phyloP scores from a whole-genome alignment of 2,113 vertebrate genomes.

The Sapajus apella region DNA sequence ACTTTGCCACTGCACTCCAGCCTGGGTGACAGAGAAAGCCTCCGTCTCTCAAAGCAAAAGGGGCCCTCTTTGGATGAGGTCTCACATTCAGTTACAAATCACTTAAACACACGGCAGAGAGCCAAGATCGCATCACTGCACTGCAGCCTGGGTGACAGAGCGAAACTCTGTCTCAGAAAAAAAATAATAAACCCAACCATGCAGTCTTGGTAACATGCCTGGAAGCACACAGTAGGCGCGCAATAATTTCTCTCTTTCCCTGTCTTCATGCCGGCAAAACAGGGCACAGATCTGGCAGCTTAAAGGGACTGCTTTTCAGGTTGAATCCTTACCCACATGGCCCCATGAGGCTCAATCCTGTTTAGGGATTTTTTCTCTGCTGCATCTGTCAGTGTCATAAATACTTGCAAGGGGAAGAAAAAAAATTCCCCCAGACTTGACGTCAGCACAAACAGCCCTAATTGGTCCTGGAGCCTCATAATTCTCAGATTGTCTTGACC shows the following conservation, averaged over 20 bases:
- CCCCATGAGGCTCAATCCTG: not conserved
- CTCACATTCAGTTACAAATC: too few relatives aligned
- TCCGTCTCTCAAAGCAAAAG: too few relatives aligned
- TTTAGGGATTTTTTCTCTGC: constrained; percentile 2
- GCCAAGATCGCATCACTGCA: too few relatives aligned
- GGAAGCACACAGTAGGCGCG: not conserved
- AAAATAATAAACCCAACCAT: too few relatives aligned
- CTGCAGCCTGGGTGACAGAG: too few relatives aligned
- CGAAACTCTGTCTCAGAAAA: too few relatives aligned
- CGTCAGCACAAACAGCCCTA: constrained; percentile 93
- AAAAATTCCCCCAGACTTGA: constrained; percentile 88
- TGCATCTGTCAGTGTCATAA: constrained; percentile 82
- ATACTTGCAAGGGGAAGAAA: constrained; percentile 76
- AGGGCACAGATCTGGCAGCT: not conserved
- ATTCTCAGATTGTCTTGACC: constrained; percentile 89
- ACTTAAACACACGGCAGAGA: too few relatives aligned
- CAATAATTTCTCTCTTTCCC: too few relatives aligned
- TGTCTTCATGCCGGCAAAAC: fast-evolving
- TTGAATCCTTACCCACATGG: not conserved
- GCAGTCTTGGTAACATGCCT: fast-evolving
- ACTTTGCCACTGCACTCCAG: too few relatives aligned
- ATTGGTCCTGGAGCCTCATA: constrained; percentile 96
- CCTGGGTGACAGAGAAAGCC: too few relatives aligned
- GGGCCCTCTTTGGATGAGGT: too few relatives aligned
- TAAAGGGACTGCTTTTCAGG: not conserved